Evolutionary conservation across 2,797 vertebrate species (phyloP), one percentile per base, ranked within the genome.

Genomic region (Muscicapa comitata): DNA sequence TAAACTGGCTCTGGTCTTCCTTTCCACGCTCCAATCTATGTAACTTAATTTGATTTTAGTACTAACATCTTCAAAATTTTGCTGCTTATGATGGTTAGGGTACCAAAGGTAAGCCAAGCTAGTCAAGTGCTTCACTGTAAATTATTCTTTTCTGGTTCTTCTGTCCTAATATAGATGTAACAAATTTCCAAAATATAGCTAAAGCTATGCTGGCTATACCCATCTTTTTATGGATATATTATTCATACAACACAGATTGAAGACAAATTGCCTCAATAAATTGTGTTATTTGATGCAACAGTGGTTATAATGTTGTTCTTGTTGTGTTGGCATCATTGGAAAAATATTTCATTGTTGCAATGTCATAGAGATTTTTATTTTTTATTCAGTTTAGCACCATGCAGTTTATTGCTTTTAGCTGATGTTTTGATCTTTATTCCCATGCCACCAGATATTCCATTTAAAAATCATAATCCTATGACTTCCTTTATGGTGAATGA

Each of bases 251-350:
- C 35, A 72, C 14, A 80, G 61, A 94, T 15, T 88, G 87, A 94
- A 91, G 75, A 94, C 19, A 90, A 94, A 95, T 86, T 92, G 68
- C 72, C 50, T 72, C 70, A 77, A 89, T 91, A 94, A 95, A 93
- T 88, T 87, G 35, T 68, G 35, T 93, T 91, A 94, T 93, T 94
- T 95, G 86, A 93, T 77, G 89, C 88, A 95, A 91, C 68, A 91
- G 26, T 1, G 1, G 85, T n/a, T 83, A 75, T 90, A 90, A 93
- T 73, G 53, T 51, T 94, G 31, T 63, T 96, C 67, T 90, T 51
- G 25, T 71, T 95, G 71, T 35, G 8, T 42, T 80, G 73, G 54
- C 62, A 86, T 65, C 54, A 51, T 13, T 90, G 61, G 54, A 72
- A 93, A 91, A 25, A 88, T 65, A 95, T 76, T 92, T 92, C 84